These are phyloP conservation scores for Nemapogon koenigi DNA, from an alignment of 2,888 invertebrate genomes.

Conservation along the genomic window DNA sequence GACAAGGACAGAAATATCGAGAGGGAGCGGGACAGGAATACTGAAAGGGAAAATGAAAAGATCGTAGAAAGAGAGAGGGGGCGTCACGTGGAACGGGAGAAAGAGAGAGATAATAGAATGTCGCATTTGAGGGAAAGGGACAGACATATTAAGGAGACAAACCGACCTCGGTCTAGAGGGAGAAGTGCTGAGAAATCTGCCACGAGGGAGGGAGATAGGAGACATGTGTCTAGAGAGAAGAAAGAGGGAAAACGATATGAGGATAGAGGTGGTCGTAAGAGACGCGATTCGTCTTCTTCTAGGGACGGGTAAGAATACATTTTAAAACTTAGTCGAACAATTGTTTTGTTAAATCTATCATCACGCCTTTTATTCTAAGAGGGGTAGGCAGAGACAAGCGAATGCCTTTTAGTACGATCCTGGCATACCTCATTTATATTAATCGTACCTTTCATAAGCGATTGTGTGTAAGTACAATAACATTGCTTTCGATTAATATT, in stretches of 20 bases:
- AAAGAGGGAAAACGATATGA: conserved; percentile 18
- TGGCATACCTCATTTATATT: no score
- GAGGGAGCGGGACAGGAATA: conserved; percentile 19
- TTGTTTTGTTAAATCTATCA: no score
- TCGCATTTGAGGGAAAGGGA: conserved; percentile 15
- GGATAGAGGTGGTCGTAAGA: conserved; percentile 17
- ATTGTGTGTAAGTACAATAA: no score
- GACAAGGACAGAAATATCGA: conserved; percentile 18
- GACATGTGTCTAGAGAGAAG: conserved; percentile 19
- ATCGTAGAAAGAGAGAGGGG: no score
- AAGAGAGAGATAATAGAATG: no score
- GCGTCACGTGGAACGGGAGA: no score
- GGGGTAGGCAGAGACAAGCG: no score
- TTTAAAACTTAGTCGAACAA: no score
- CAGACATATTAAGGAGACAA: conserved; percentile 16
- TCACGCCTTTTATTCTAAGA: no score
- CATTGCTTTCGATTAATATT: no score
- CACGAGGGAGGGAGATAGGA: conserved; percentile 31
- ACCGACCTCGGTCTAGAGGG: conserved; percentile 12
- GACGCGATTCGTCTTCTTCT: conserved; percentile 30
- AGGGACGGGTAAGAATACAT: conserved; percentile 21
- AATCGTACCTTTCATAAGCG: no score
- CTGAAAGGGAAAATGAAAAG: conserved; percentile 5
- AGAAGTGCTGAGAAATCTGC: conserved; percentile 17
- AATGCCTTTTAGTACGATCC: no score